Conservation (phyloP, 2,113 vertebrate genomes). For the Cyphomyrus plagiostoma region DNA sequence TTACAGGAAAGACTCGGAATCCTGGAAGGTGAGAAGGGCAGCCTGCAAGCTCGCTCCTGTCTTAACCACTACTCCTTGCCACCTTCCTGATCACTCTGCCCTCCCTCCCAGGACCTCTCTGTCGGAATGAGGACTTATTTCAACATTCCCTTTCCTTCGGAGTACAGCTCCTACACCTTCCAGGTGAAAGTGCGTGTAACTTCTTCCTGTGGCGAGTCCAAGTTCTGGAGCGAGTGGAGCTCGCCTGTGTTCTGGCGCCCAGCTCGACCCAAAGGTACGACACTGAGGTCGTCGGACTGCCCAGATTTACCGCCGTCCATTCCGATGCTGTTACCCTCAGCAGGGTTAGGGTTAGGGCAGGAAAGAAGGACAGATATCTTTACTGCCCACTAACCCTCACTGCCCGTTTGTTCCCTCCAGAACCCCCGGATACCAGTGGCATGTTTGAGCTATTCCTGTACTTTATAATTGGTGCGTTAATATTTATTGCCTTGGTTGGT, state of each 20-base stretch:
- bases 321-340: not conserved
- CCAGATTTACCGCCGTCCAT: not conserved
- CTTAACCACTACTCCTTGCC: no score
- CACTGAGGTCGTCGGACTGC: no score
- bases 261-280: constrained; percentile 33
- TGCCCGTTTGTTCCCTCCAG: not conserved
- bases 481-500: constrained; percentile 29
- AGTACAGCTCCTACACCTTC: constrained; percentile 43
- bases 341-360: not conserved
- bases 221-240: constrained; percentile 60
- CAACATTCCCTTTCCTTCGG: constrained; percentile 43
- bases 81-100: not conserved
- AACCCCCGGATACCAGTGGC: not conserved
- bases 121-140: not conserved
- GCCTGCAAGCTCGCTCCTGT: not conserved
- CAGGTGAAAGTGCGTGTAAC: constrained; percentile 41
- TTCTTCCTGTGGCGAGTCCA: not conserved
- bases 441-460: not conserved
- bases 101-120: not conserved
- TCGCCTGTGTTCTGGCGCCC: constrained; percentile 47
- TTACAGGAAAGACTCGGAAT: not conserved
- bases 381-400: not conserved
- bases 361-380: not conserved
- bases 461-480: constrained; percentile 17
- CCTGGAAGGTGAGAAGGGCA: not conserved